Evolutionary conservation across 2,797 vertebrate species (phyloP), one percentile per base, ranked within the genome.

Genomic region (Lepilemur ruficaudatus): DNA sequence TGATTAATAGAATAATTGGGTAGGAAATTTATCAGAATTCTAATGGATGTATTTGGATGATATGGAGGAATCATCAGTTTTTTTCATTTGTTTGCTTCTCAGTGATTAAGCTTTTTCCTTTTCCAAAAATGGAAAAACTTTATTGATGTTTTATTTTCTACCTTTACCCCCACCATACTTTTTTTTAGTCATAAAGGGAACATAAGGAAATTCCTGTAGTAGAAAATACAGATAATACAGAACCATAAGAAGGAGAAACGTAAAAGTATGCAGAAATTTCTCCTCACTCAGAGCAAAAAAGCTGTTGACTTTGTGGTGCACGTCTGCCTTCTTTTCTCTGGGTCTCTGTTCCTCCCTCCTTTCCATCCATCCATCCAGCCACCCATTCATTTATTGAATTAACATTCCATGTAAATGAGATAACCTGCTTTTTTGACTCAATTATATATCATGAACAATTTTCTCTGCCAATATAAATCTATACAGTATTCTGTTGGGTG

Each of bases 191-290:
- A 41, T 22, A 84, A 82, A 95, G 72, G 7, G 73, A 87, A 65
- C 65, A 35, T 30, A 90, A 90, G 70, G n/a, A 88, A 84, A 72
- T 93, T 17, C 17, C 52, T 86, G 50, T 2, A 59, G 18, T 65
- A 67, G 82, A 72, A 93, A 43, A 81, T 85, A 30, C 22, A 82
- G 25, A 84, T 30, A 95, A 43, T 48, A n/a, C 30, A 67, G 48
- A 81, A 95, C 70, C 55, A 13, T 87, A 78, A 89, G 67, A 85
- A 89, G 23, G n/a, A 75, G 78, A 55, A 91, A 88, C 72, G n/a
- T 69, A 65, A 65, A 85, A 85, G 46, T 81, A 35, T 55, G 38
- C 18, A 83, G 84, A 75, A 88, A 94, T 88, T 82, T 91, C 73
- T 94, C 30, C 38, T 82, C 17, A 89, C 30, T 70, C 25, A 79